Evolutionary conservation across 2,113 vertebrate species (phyloP).

Genomic region (Macroglossus sobrinus): DNA sequence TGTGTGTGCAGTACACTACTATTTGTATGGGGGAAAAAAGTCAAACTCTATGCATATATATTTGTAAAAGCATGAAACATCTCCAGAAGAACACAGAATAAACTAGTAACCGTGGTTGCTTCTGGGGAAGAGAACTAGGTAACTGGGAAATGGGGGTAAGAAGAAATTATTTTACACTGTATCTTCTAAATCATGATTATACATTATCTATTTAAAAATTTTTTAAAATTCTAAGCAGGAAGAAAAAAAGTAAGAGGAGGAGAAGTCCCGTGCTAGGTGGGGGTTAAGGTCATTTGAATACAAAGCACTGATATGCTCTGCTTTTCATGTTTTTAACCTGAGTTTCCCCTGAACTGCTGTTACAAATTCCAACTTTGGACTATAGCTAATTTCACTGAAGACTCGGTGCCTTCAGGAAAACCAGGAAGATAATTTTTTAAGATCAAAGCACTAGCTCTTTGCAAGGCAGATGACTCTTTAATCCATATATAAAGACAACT

Average conservation of each 20-base stretch:
- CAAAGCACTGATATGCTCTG: neutral
- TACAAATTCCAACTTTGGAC: neutral
- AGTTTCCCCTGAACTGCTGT: neutral
- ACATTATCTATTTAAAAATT: neutral
- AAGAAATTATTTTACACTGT: neutral
- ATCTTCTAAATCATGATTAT: neutral
- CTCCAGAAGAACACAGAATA: neutral
- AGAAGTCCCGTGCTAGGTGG: neutral
- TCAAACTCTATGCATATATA: neutral
- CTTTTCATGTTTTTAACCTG: neutral
- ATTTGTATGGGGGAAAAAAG: neutral
- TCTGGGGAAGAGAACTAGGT: neutral
- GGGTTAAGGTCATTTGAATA: neutral
- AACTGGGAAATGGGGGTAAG: neutral
- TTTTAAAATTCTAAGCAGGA: neutral
- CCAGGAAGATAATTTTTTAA: neutral
- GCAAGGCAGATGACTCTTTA: neutral
- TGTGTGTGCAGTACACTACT: neutral
- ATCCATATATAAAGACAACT: neutral
- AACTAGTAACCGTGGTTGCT: neutral
- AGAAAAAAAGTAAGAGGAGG: neutral
- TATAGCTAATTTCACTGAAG: neutral
- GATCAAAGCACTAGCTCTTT: neutral
- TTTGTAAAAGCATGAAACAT: neutral
- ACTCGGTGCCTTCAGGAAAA: neutral